Percentiles rank a stretch among this genome's conserved stretches.
Conservation (phyloP, 2,888 invertebrate species). For the Trichacis sp. region DNA sequence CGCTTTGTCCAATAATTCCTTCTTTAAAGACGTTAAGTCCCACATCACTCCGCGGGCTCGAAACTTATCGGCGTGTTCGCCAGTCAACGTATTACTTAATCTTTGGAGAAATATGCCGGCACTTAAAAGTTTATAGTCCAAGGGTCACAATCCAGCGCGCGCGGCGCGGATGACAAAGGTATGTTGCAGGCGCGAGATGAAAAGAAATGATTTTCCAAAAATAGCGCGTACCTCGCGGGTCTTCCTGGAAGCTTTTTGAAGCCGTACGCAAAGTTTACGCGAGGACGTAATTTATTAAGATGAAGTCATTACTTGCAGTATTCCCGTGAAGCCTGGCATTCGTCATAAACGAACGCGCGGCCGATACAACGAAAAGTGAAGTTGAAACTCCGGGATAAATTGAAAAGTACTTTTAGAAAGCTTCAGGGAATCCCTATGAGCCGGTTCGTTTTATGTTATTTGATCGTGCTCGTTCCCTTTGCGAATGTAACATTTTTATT, state of each 20-base stretch:
- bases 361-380: slow-evolving; percentile 42
- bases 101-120: slow-evolving; percentile 33
- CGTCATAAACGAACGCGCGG: slow-evolving; percentile 55
- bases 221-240: slow-evolving; percentile 51
- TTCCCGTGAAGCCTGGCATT: slow-evolving; percentile 49
- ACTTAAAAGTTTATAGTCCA: slow-evolving; percentile 30
- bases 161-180: slow-evolving; percentile 37
- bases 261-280: slow-evolving; percentile 56
- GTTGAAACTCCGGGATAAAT: slow-evolving; percentile 25
- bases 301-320: slow-evolving; percentile 54
- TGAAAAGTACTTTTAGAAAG: slow-evolving; percentile 37
- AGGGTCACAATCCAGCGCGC: neutral
- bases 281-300: slow-evolving; percentile 63
- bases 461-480: slow-evolving; percentile 3
- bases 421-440: slow-evolving; percentile 40
- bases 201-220: slow-evolving; percentile 58
- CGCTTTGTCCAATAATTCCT: neutral
- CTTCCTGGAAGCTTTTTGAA: slow-evolving; percentile 65
- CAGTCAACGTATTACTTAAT: slow-evolving; percentile 40
- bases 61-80: slow-evolving; percentile 23
- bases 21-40: neutral
- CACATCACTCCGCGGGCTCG: slow-evolving; percentile 3
- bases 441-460: neutral
- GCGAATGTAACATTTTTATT: slow-evolving; percentile 14
- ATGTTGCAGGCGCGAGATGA: slow-evolving; percentile 44